Evolutionary conservation across 2,888 invertebrate genomes (phyloP), one percentile per base, ranked within the genome.

Genomic region (Nebria salina): DNA sequence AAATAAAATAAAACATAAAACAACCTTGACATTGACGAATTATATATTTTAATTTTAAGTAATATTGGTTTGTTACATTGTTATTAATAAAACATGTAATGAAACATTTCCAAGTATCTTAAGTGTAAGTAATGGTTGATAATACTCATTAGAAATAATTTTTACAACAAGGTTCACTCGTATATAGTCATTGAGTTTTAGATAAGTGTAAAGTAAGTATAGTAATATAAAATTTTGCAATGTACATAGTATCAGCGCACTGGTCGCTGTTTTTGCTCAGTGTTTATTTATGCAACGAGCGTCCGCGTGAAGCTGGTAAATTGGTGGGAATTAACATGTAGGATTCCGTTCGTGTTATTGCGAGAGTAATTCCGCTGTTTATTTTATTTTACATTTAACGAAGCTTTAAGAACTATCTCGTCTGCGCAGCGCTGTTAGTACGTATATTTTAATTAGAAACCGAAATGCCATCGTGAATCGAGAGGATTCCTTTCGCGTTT

Each of bases 361-460:
- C 74, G 65, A 54, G 65, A 73, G 65, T 66, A 73, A 73, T 73
- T 65, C 65, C 73, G 26, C 68, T 68, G 75, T 79, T 79, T 74
- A 79, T 79, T 79, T 79, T 79, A 79, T 79, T 79, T 66, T 75
- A 66, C 68, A 68, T 54, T 73, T 79, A 79, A 79, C 79, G 66
- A 74, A 75, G 74, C 42, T 64, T 76, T 76, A 66, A 73, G 79
- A 54, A 34, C 76, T 66, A 54, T 41, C 72, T 43, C 43, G 34
- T 34, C 34, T 34, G 2, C 34, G 5, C 34, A 4, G 2, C 34
- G 5, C 34, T 20, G 34, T 34, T 34, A 34, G 34, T 34, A 42
- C 74, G 75, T 79, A 79, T 79, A 79, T 79, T 79, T 79, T 79
- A 79, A 79, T 79, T 79, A 79, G n/a, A 79, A 77, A 43, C 75